phyloP scores from a whole-genome alignment of 2,797 vertebrate species.

The Siniperca obscura region DNA sequence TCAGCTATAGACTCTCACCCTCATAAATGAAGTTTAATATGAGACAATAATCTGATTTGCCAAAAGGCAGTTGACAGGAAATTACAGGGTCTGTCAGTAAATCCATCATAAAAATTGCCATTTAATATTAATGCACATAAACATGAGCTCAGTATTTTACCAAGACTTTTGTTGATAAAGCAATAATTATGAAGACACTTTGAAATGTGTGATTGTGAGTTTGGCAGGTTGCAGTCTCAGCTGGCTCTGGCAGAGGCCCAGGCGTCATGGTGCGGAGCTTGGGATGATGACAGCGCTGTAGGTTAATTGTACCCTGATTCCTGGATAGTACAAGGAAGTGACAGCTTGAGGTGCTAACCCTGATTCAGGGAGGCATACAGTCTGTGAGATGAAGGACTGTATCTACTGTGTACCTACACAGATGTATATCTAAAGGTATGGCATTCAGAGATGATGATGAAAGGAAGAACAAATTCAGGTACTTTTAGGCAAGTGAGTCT shows the following conservation, averaged over 20 bases:
- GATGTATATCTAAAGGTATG: slow-evolving; percentile 15
- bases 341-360: slow-evolving; percentile 40
- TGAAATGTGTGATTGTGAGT: slow-evolving; percentile 46
- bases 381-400: slow-evolving; percentile 15
- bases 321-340: slow-evolving; percentile 42
- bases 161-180: slow-evolving; percentile 39
- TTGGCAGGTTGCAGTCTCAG: slow-evolving; percentile 60
- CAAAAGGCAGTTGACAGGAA: slow-evolving; percentile 18
- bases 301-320: slow-evolving; percentile 58
- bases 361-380: slow-evolving; percentile 39
- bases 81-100: slow-evolving; percentile 4
- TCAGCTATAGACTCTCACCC: neutral
- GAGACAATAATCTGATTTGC: slow-evolving; percentile 18
- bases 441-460: slow-evolving; percentile 14
- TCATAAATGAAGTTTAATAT: slow-evolving; percentile 38
- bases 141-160: slow-evolving; percentile 20
- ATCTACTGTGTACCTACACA: slow-evolving; percentile 7
- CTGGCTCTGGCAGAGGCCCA: slow-evolving; percentile 52
- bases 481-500: slow-evolving; percentile 1
- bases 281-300: slow-evolving; percentile 39
- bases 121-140: slow-evolving; percentile 6
- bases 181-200: slow-evolving; percentile 45
- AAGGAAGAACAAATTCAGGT: slow-evolving; percentile 54
- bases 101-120: slow-evolving; percentile 28
- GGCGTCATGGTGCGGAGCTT: slow-evolving; percentile 31